Conservation (phyloP, 2,888 invertebrate genomes). For the Pachydiplax longipennis region DNA sequence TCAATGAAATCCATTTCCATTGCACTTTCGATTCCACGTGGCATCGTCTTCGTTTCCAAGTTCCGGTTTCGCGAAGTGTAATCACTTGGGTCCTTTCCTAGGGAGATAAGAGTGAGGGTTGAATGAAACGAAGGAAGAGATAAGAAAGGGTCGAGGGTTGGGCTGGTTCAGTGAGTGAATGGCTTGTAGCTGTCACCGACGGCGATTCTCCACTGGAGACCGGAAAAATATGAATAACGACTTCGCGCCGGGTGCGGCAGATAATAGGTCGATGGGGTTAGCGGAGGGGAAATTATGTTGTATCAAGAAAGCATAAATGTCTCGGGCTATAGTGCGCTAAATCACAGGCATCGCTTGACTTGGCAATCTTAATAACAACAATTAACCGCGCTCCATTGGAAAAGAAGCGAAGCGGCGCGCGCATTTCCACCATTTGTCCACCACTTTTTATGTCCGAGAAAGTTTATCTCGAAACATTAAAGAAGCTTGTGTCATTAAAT, state of each 20-base stretch:
- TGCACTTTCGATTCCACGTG: no score
- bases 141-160: background rate
- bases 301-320: constrained; percentile 19
- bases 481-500: no score
- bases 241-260: background rate
- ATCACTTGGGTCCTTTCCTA: no score
- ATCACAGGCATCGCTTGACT: constrained; percentile 40
- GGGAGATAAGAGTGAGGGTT: no score
- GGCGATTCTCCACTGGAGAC: background rate
- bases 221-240: constrained; percentile 21
- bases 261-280: background rate
- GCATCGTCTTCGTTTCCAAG: no score
- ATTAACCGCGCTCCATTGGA: constrained; percentile 18
- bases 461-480: no score
- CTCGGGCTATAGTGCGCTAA: constrained; percentile 16
- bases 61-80: no score
- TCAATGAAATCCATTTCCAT: no score
- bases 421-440: background rate
- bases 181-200: constrained; percentile 43
- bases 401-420: background rate
- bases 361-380: constrained; percentile 37
- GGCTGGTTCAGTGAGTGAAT: constrained; percentile 22
- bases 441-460: background rate
- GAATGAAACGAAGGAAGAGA: no score
- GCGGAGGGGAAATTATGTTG: background rate